Evolutionary conservation across 2,888 invertebrate genomes (phyloP), one percentile per base, ranked within the genome.

Genomic region (Drosophila limbata): DNA sequence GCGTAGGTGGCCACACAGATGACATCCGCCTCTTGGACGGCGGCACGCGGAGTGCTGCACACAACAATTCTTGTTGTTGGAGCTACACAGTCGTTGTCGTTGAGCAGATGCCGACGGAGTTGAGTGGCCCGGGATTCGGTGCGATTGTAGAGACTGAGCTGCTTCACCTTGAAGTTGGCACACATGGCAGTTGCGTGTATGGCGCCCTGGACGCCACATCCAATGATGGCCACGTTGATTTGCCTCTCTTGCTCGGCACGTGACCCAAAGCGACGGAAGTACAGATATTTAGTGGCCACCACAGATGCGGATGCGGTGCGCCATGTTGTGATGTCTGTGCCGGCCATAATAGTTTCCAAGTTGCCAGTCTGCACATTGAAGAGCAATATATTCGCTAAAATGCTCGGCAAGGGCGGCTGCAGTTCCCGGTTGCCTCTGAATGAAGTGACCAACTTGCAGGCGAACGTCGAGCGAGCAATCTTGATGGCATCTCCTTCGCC

Each of bases 301-400:
- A 93, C 90, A 0, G 94, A 94, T 3, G 94, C 94, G n/a, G 94
- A 93, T 0, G 94, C 94, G 1, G 94, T 94, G 69, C 94, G 92
- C 93, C 94, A 94, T 0, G 93, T 93, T 6, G 94, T 94, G 19
- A 94, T 94, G 63, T 93, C 93, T 1, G 93, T 94, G 17, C 92
- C 94, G 56, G 93, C 93, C 78, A 94, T 90, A 6, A 94, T 92
- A 63, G 92, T 92, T 76, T 92, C 87, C 47, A 94, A 71, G 73
- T 90, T 80, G 1, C 94, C 94, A 0, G 93, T 94, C 11, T 81
- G 45, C 4, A 83, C 77, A 71, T 93, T 91, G 73, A 94, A 93
- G 1, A 94, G 83, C 19, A 93, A 62, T 47, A 94, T 93, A 64
- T 93, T 93, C 0, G 93, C 94, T 48, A 92, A 69, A 45, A 94